These are phyloP conservation scores for Passerina amoena DNA, from an alignment of 2,113 vertebrate genomes.

Conservation along the genomic window DNA sequence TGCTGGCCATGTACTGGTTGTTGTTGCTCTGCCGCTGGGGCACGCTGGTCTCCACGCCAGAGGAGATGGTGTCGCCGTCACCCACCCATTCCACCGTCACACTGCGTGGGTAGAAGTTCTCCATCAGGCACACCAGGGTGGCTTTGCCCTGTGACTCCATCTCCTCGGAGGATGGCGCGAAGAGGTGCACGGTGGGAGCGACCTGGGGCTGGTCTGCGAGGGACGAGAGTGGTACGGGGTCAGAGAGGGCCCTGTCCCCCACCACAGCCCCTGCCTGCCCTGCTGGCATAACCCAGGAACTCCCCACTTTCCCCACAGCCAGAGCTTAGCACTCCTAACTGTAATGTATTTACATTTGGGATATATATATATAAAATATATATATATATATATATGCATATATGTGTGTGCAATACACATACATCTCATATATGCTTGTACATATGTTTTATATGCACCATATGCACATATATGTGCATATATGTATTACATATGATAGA, in stretches of 20 bases:
- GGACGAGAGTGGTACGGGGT: accelerated
- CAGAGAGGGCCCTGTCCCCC: background rate
- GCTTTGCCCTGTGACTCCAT: accelerated
- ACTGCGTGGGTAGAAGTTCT: background rate
- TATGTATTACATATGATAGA: background rate
- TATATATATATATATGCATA: too few relatives aligned
- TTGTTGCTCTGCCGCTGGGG: background rate
- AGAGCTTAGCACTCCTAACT: background rate
- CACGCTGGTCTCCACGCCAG: background rate
- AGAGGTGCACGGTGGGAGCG: background rate
- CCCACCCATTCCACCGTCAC: background rate
- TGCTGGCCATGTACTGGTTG: constrained; percentile 54
- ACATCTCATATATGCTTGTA: background rate
- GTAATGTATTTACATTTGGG: background rate
- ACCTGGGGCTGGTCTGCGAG: accelerated
- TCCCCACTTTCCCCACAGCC: background rate
- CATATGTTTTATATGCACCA: background rate
- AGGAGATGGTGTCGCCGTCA: accelerated
- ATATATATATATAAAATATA: too few relatives aligned
- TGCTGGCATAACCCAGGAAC: background rate
- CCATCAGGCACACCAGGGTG: constrained; percentile 42
- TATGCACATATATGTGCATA: background rate
- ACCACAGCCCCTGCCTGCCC: background rate
- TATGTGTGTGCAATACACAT: background rate
- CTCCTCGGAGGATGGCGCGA: background rate